A percentile compares a stretch with the other conserved stretches of the same genome.
These are phyloP conservation scores for Creontiades dilutus DNA, from an alignment of 2,888 invertebrate species.

Conservation along the genomic window DNA sequence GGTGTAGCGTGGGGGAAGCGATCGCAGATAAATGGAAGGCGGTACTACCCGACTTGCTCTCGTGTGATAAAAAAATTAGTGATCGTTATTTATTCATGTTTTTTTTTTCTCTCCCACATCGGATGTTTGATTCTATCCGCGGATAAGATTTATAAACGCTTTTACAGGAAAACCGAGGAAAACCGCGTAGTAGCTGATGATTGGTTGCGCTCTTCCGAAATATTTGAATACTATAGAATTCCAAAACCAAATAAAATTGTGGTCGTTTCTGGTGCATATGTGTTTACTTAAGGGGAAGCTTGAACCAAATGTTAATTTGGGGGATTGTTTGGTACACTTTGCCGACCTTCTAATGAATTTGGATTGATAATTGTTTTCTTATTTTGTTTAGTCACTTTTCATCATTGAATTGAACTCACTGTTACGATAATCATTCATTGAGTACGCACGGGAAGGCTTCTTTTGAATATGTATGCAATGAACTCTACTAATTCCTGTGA, in stretches of 20 bases:
- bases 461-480: too few relatives aligned
- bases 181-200: not conserved
- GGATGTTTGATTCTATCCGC: not conserved
- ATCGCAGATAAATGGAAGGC: conserved; percentile 52
- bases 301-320: too few relatives aligned
- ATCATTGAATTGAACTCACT: too few relatives aligned
- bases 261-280: too few relatives aligned
- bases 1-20: conserved; percentile 44
- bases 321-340: too few relatives aligned
- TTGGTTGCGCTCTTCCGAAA: not conserved
- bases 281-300: too few relatives aligned
- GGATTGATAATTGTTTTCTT: too few relatives aligned
- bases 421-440: too few relatives aligned
- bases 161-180: not conserved
- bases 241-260: not conserved
- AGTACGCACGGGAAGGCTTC: too few relatives aligned
- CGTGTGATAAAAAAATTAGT: conserved; percentile 51
- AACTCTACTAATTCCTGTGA: too few relatives aligned
- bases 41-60: conserved; percentile 45
- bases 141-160: not conserved
- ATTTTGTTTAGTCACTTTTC: too few relatives aligned
- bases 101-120: conserved; percentile 25
- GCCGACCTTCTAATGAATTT: too few relatives aligned
- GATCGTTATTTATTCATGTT: conserved; percentile 52
- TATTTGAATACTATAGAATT: not conserved